A percentile compares a stretch with the other conserved stretches of the same genome.
These are phyloP conservation scores for Rhabdornis inornatus DNA, from an alignment of 2,113 vertebrate species.

Conservation along the genomic window DNA sequence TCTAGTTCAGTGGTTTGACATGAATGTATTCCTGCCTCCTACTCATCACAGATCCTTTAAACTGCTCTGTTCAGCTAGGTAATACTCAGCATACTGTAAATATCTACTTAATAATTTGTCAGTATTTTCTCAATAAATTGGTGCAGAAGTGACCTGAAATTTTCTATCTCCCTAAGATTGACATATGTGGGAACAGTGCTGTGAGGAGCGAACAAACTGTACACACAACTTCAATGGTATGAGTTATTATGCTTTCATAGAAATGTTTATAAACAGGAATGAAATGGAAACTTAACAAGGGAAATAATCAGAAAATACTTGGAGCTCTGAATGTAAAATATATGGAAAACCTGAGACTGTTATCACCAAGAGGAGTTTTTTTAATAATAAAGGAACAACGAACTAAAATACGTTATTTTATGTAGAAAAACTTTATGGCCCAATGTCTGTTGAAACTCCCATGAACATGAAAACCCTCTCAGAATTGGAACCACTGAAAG, in stretches of 20 bases:
- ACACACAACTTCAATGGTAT: background rate
- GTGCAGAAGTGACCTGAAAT: background rate
- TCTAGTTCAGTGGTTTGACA: background rate
- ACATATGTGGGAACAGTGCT: background rate
- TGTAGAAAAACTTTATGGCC: background rate
- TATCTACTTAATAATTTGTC: background rate
- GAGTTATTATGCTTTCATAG: background rate
- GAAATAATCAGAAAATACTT: background rate
- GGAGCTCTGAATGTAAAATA: background rate
- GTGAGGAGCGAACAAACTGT: background rate
- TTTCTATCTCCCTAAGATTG: fast-evolving
- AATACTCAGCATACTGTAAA: background rate
- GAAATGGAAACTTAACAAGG: background rate
- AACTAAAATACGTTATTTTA: background rate
- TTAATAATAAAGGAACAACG: background rate
- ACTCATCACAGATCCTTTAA: background rate
- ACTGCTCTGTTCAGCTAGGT: background rate
- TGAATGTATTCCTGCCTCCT: background rate
- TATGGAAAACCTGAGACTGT: background rate
- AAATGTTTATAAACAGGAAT: background rate
- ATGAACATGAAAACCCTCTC: background rate
- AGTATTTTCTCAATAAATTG: background rate
- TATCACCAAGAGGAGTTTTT: background rate
- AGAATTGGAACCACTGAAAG: background rate
- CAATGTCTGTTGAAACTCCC: background rate